Evolutionary conservation across 2,888 invertebrate genomes (phyloP), one percentile per base, ranked within the genome.

Genomic region (Lumbricus terrestris): DNA sequence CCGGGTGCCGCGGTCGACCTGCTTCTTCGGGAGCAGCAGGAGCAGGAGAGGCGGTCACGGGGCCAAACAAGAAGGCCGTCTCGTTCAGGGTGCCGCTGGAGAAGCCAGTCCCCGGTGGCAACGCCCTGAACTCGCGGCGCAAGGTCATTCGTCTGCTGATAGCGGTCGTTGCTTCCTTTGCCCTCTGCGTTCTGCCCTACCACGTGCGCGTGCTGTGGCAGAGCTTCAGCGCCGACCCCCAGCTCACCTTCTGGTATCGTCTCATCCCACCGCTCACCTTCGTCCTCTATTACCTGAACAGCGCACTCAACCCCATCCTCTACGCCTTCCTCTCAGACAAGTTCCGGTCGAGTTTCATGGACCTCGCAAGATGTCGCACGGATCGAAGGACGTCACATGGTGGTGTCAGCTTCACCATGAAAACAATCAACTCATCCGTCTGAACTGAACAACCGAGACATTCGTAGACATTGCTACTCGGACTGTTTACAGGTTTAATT

Each of bases 251-350:
- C 90, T 90, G 90, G 90, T 82, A 85, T 37, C 83, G 82, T n/a
- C 90, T 90, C 96, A 37, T 90, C 85, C n/a, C 90, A 15, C 90
- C 98, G 2, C 96, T 97, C 91, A 97, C 97, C 38, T 98, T 97
- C 95, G 96, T 98, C 91, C 96, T 97, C 93, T 96, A 98, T 83
- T 98, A 98, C 95, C 96, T 97, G 95, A 98, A 98, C 95, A 97
- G 97, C 33, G 98, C 97, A 88, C 96, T 98, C 92, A 98, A 98
- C 95, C 98, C 98, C 0, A 95, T 98, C 90, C 96, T 98, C 16
- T 98, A 98, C 95, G 98, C 98, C 11, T 97, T 98, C 94, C 96
- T 98, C 90, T 96, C 96, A 11, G 96, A 97, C 91, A 97, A 97
- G 94, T 97, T 97, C 94, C 96, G 97, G 90, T 97, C 97, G 94